Conservation (phyloP, 1,140 invertebrate genomes). For the Brachionus calyciflorus region DNA sequence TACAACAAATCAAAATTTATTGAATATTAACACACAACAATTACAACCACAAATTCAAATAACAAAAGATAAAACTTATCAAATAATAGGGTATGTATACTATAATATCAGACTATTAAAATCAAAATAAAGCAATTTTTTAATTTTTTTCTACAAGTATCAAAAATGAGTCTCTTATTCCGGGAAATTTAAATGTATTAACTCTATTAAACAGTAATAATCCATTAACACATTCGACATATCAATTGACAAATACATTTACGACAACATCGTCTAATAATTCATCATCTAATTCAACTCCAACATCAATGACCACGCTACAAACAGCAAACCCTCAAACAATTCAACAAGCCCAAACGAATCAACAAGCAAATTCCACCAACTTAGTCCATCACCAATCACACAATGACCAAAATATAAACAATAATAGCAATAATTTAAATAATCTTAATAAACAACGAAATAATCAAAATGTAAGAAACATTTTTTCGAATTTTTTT, state of each 20-base stretch:
- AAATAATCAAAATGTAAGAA: slow-evolving; percentile 2
- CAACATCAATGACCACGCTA: neutral
- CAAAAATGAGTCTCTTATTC: slow-evolving; percentile 28
- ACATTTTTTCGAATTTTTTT: neutral
- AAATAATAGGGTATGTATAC: slow-evolving; percentile 18
- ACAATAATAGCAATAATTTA: too few relatives aligned
- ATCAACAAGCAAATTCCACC: neutral
- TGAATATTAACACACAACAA: slow-evolving; percentile 12
- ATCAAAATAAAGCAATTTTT: neutral
- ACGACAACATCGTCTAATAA: neutral
- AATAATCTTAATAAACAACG: neutral
- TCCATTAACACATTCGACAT: slow-evolving; percentile 1
- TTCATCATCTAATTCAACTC: neutral
- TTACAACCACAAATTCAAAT: slow-evolving; percentile 16
- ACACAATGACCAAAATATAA: neutral
- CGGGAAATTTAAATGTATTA: slow-evolving; percentile 35
- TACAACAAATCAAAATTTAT: neutral
- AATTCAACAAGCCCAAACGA: neutral
- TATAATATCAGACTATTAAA: neutral
- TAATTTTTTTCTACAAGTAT: neutral
- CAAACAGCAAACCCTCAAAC: neutral
- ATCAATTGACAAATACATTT: slow-evolving; percentile 21
- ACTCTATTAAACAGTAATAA: slow-evolving; percentile 26
- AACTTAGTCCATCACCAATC: neutral
- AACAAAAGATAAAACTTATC: slow-evolving; percentile 27